Conservation (phyloP, 2,797 vertebrate species). For the Poeciliopsis paucimaculata region DNA sequence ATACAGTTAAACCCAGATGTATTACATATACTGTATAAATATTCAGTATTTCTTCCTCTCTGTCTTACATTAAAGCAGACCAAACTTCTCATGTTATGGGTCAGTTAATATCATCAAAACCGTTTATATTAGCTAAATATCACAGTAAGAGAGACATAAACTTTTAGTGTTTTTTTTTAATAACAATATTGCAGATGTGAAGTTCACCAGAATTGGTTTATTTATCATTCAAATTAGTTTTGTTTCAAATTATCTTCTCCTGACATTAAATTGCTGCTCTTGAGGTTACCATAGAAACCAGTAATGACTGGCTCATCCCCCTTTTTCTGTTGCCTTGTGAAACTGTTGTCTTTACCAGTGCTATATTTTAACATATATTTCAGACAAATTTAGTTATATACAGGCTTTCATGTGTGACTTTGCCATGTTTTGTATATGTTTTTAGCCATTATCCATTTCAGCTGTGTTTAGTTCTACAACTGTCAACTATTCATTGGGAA, state of each 20-base stretch:
- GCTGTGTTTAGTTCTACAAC: too few relatives aligned
- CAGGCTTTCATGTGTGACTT: too few relatives aligned
- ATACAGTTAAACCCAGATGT: not conserved
- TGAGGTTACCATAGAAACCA: too few relatives aligned
- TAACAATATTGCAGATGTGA: not conserved
- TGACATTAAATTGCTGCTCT: not conserved
- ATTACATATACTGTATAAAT: not conserved
- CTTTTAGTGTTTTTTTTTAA: too few relatives aligned
- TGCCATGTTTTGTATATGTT: too few relatives aligned
- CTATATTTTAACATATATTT: too few relatives aligned
- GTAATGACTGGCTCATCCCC: too few relatives aligned
- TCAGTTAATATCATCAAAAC: not conserved
- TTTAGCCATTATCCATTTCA: too few relatives aligned
- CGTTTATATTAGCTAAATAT: not conserved
- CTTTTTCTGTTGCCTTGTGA: too few relatives aligned
- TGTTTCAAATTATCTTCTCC: not conserved
- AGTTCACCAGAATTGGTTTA: not conserved
- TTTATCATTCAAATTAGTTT: not conserved
- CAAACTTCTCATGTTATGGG: not conserved
- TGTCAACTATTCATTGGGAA: too few relatives aligned
- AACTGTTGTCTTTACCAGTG: too few relatives aligned
- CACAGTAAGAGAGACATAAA: not conserved
- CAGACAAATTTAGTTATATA: too few relatives aligned
- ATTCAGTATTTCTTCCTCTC: not conserved
- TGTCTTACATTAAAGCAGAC: not conserved